Evolutionary conservation across 2,797 vertebrate species (phyloP).

Genomic region (Muraenolepis orangiensis): DNA sequence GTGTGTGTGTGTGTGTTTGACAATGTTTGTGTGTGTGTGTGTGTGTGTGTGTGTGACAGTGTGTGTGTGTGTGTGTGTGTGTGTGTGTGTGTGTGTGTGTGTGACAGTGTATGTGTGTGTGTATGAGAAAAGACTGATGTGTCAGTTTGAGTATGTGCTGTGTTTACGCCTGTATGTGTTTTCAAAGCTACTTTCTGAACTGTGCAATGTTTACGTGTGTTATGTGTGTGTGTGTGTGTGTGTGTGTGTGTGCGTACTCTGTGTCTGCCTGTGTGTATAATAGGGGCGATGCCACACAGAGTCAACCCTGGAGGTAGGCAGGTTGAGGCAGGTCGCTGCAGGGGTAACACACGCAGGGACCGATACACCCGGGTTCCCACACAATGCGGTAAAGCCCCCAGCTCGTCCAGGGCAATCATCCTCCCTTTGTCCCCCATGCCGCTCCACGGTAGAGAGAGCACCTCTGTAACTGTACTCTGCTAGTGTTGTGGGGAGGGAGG

Average conservation of each 20-base stretch:
- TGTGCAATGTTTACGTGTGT: not conserved
- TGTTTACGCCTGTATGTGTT: not conserved
- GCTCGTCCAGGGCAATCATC: slow-evolving; percentile 57
- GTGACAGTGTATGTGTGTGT: slow-evolving; percentile 7
- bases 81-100: slow-evolving; percentile 11
- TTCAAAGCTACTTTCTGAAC: not conserved
- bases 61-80: not conserved
- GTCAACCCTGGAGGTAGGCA: slow-evolving; percentile 48
- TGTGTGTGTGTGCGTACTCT: slow-evolving; percentile 8
- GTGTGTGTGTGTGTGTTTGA: slow-evolving; percentile 3
- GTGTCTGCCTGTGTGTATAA: slow-evolving; percentile 24
- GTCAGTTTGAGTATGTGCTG: not conserved
- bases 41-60: slow-evolving; percentile 4
- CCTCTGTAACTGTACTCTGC: slow-evolving; percentile 35
- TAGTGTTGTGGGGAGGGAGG: slow-evolving; percentile 22
- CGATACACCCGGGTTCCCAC: slow-evolving; percentile 55
- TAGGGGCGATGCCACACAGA: slow-evolving; percentile 54
- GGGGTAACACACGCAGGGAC: slow-evolving; percentile 53
- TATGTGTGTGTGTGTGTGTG: not conserved
- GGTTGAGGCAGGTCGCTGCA: slow-evolving; percentile 58
- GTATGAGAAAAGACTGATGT: not conserved
- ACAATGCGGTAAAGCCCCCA: slow-evolving; percentile 55
- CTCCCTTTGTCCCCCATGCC: slow-evolving; percentile 51
- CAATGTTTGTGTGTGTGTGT: slow-evolving; percentile 17
- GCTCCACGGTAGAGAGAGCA: slow-evolving; percentile 6